A percentile compares a stretch with the other conserved stretches of the same genome.
Evolutionary conservation across 2,113 vertebrate species (phyloP).

Genomic region (Romanogobio albipinnatus): DNA sequence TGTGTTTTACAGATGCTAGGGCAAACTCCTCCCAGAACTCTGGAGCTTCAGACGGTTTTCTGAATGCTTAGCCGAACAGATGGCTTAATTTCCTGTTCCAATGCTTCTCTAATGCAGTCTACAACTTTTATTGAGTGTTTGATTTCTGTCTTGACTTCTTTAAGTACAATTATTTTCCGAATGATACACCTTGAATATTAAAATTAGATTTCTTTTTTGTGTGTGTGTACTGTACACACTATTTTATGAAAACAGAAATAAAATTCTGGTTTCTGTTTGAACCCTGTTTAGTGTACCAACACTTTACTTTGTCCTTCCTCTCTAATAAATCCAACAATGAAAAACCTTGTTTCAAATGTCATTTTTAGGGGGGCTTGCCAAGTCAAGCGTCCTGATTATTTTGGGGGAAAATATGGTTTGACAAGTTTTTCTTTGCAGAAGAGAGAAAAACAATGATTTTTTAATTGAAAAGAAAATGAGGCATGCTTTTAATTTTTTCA

Average conservation of each 20-base stretch:
- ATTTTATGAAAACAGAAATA: not conserved
- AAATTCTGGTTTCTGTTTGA: not conserved
- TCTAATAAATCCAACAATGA: not conserved
- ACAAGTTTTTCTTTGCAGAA: not conserved
- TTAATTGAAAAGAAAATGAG: not conserved
- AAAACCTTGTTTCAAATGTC: not conserved
- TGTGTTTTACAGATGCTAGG: slow-evolving; percentile 16
- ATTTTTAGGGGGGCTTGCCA: not conserved
- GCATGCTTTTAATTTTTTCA: not conserved
- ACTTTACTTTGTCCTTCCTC: not conserved
- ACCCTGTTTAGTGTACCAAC: not conserved
- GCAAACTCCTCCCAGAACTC: not conserved
- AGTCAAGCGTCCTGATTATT: not conserved
- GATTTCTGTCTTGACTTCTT: not conserved
- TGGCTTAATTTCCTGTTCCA: not conserved
- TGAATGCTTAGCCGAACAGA: not conserved
- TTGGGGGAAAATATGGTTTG: not conserved
- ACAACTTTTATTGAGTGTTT: not conserved
- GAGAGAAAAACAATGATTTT: not conserved
- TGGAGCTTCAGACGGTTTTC: not conserved
- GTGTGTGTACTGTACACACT: not conserved
- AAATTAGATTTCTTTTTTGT: no score
- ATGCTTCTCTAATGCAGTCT: not conserved
- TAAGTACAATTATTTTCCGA: not conserved
- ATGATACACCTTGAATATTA: not conserved